Evolutionary conservation across 2,888 invertebrate species (phyloP), one percentile per base, ranked within the genome.

Genomic region (Ennomos fuscantarius): DNA sequence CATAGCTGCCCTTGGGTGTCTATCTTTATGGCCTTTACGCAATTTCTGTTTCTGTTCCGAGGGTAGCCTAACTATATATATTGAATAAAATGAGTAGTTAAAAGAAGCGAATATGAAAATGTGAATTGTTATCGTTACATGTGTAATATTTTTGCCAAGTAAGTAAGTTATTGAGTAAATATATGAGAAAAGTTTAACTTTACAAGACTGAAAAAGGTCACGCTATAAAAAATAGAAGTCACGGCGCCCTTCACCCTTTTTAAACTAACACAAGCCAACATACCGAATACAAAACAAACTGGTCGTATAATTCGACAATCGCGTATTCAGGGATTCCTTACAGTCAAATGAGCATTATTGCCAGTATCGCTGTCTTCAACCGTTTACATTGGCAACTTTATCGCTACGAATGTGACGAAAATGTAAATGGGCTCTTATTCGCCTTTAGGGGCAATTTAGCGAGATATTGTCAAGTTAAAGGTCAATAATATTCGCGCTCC

Each of bases 351-450:
- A 79, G 77, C 74, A 83, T 86, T 86, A 86, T 81, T 77, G 80
- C 81, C 72, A 66, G 75, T 82, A 85, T 79, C 76, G 77, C 78
- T 77, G 76, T 78, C 80, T 81, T 74, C 69, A 77, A 78, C 74
- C 79, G 74, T 83, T 84, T 79, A 84, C 79, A 83, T 79, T 69
- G 74, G 69, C 76, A 78, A 73, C 75, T 86, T 85, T 87, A 86
- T 82, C 75, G 78, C 78, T 78, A 78, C 79, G 80, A 84, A 86
- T 86, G 83, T 83, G 83, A 81, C 81, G 77, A 79, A 84, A 83
- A 86, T 85, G 82, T 83, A 79, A 84, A 82, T 81, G 73, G 66
- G 64, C 59, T 70, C 74, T 78, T 74, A 72, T 70, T 62, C 69
- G 70, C 69, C 69, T 73, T 75, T 72, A 74, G 73, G 72, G 69